phyloP scores from a whole-genome alignment of 2,797 vertebrate genomes.

The Tinamus major region DNA sequence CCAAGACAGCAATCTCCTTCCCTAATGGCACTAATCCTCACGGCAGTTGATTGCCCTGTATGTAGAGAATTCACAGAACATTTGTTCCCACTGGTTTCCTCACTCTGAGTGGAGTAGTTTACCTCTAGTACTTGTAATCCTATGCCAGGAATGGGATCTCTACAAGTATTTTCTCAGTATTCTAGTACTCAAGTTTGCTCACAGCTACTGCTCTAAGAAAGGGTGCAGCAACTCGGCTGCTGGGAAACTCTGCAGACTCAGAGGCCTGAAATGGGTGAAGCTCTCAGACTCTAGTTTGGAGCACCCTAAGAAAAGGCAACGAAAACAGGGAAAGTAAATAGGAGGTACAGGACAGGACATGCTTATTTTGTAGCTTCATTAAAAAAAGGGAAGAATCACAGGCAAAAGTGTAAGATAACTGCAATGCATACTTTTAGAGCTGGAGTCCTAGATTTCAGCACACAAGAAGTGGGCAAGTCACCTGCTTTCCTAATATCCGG shows the following conservation, averaged over 20 bases:
- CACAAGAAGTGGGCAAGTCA: not conserved
- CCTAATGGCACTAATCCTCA: not conserved
- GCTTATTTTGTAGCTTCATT: constrained; percentile 3
- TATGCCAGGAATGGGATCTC: not conserved
- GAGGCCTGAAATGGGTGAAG: not conserved
- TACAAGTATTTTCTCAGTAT: not conserved
- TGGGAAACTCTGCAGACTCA: not conserved
- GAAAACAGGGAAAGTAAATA: not conserved
- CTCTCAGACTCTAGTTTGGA: not conserved
- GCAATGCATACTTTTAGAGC: not conserved
- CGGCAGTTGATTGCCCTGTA: not conserved
- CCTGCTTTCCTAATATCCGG: constrained; percentile 63
- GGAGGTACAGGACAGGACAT: not conserved
- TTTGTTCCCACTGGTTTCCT: not conserved
- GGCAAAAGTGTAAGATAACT: not conserved
- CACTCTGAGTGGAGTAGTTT: not conserved
- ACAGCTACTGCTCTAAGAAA: not conserved
- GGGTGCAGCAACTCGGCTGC: not conserved
- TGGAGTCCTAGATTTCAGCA: not conserved
- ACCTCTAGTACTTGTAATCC: not conserved
- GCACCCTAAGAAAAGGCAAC: not conserved
- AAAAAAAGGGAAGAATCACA: not conserved
- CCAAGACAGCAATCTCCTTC: not conserved
- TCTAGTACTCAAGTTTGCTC: not conserved
- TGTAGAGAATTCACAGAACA: not conserved